Percentiles rank a stretch among this genome's conserved stretches.
phyloP scores from a whole-genome alignment of 1,140 invertebrate species.

The Mamestra configurata region DNA sequence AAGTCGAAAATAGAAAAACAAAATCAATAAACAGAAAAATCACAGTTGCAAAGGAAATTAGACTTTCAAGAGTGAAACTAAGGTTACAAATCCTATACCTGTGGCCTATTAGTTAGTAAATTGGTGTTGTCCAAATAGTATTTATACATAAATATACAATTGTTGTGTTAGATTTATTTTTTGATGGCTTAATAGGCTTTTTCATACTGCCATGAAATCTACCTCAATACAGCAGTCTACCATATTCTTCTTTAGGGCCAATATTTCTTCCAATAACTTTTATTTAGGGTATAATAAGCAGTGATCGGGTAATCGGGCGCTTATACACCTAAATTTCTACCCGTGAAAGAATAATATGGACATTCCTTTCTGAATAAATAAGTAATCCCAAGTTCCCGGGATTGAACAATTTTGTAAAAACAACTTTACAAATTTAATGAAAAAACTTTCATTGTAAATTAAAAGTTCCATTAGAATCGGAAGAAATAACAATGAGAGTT shows the following conservation, averaged over 20 bases:
- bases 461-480: no score
- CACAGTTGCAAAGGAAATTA: background rate
- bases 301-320: no score
- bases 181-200: background rate
- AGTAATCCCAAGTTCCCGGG: no score
- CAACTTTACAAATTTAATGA: no score
- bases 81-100: background rate
- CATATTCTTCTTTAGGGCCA: background rate
- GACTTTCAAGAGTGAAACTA: background rate
- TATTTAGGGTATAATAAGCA: no score
- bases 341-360: no score
- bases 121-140: constrained; percentile 19
- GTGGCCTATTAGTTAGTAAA: constrained; percentile 10
- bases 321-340: no score
- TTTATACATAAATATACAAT: background rate
- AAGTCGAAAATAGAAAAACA: background rate
- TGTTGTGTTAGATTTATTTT: background rate
- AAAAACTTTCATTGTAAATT: no score
- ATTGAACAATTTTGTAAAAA: no score
- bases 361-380: no score
- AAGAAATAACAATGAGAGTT: no score
- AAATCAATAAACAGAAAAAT: background rate
- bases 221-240: constrained; percentile 13
- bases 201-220: constrained; percentile 8
- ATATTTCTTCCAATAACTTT: background rate